phyloP scores from a whole-genome alignment of 2,113 vertebrate species.

The Semicossyphus pulcher region DNA sequence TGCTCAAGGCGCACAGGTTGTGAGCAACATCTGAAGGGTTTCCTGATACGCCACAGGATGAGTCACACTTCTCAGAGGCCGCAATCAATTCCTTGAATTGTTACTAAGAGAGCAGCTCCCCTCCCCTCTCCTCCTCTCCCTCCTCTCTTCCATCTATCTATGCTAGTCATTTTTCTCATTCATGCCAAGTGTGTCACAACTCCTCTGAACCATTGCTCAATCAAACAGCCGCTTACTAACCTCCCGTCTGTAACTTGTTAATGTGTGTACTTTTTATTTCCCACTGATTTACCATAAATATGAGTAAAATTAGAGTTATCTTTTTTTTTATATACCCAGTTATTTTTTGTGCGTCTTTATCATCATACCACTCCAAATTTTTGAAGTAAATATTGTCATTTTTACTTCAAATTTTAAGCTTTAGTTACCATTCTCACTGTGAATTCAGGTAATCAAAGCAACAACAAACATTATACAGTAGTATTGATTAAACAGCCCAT shows the following conservation, averaged over 20 bases:
- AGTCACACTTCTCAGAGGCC: constrained; percentile 81
- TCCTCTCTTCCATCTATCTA: constrained; percentile 38
- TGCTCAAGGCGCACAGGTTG: constrained; percentile 54
- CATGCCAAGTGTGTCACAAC: constrained; percentile 36
- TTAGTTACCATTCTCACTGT: too few relatives aligned
- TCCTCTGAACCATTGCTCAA: not conserved
- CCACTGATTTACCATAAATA: not conserved
- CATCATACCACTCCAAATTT: too few relatives aligned
- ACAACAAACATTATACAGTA: too few relatives aligned
- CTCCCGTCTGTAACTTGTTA: not conserved
- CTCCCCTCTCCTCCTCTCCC: not conserved
- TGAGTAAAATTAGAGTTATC: too few relatives aligned
- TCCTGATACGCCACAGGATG: constrained; percentile 73
- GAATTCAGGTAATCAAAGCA: too few relatives aligned
- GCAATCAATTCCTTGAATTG: constrained; percentile 77
- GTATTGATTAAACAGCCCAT: too few relatives aligned
- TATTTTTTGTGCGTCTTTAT: too few relatives aligned
- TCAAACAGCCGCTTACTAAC: constrained; percentile 2
- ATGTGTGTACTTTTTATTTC: not conserved
- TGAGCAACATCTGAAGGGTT: constrained; percentile 75
- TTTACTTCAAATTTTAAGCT: too few relatives aligned
- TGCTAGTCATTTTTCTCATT: constrained; percentile 48
- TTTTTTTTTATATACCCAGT: too few relatives aligned
- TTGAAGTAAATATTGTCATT: too few relatives aligned
- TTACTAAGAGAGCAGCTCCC: constrained; percentile 61